Evolutionary conservation across 30 jellyfish, hydroid and myxozoan genomes (phyloP).

Genomic region (Haliclystus octoradiatus): DNA sequence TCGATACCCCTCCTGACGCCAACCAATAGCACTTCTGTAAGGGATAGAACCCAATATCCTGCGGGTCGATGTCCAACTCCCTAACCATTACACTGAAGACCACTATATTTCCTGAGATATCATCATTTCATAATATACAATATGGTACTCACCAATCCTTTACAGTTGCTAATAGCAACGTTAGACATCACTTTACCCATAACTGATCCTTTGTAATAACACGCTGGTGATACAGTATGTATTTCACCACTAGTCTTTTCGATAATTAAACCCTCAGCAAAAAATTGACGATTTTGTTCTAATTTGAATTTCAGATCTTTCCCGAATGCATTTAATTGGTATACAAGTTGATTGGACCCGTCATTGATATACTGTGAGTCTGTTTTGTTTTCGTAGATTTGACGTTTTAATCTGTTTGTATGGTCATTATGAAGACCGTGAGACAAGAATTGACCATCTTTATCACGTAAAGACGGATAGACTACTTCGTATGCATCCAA

Average conservation of each 20-base stretch:
- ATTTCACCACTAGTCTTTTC: slow-evolving; percentile 45
- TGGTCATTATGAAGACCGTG: slow-evolving; percentile 42
- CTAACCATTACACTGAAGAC: no score
- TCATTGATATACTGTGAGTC: slow-evolving; percentile 20
- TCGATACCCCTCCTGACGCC: no score
- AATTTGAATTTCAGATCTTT: slow-evolving; percentile 26
- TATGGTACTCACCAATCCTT: slow-evolving; percentile 42
- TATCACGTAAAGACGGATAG: slow-evolving; percentile 38
- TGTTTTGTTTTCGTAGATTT: not conserved
- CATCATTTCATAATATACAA: no score
- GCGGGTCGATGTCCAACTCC: no score
- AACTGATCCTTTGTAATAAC: slow-evolving; percentile 38
- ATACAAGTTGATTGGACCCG: slow-evolving; percentile 7
- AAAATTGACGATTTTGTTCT: slow-evolving; percentile 10
- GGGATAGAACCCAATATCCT: no score
- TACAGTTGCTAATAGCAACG: slow-evolving; percentile 63
- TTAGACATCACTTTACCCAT: slow-evolving; percentile 38
- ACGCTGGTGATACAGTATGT: slow-evolving; percentile 8
- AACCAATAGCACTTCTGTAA: no score
- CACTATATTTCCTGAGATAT: no score
- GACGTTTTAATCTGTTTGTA: slow-evolving; percentile 42
- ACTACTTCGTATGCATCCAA: slow-evolving; percentile 46
- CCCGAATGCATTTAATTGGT: slow-evolving; percentile 18
- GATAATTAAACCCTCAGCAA: slow-evolving; percentile 47
- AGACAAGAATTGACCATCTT: slow-evolving; percentile 23